Conservation (phyloP, 2,797 vertebrate species). For the Euphonia xanthogaster region DNA sequence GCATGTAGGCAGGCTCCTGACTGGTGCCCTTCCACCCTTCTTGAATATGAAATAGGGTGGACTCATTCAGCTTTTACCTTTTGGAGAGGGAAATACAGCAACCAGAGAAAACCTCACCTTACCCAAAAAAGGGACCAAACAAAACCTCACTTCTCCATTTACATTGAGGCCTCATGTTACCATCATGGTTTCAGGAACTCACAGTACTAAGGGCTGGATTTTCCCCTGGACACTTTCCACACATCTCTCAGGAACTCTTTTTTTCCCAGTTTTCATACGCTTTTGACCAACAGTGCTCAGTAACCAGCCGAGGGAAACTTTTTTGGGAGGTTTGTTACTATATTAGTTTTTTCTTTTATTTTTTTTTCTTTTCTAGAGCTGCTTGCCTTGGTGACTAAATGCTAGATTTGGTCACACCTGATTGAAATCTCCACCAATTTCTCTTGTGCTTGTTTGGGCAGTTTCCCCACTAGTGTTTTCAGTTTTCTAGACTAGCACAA, state of each 20-base stretch:
- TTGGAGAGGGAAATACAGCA: not conserved
- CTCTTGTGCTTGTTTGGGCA: not conserved
- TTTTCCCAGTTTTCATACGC: not conserved
- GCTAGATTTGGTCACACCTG: accelerated
- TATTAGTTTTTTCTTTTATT: not conserved
- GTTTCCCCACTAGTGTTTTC: not conserved
- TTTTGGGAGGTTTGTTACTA: not conserved
- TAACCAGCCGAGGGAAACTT: not conserved
- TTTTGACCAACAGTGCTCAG: not conserved
- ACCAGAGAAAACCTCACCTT: not conserved
- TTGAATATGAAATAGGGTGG: not conserved
- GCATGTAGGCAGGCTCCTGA: not conserved
- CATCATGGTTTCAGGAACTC: not conserved
- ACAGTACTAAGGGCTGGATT: not conserved
- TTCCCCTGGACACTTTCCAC: not conserved
- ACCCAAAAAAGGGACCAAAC: not conserved
- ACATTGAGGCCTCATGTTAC: not conserved
- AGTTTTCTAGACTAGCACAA: not conserved
- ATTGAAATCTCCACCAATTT: not conserved
- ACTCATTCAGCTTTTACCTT: not conserved
- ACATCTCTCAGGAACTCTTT: not conserved
- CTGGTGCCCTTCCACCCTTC: not conserved
- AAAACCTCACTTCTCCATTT: not conserved
- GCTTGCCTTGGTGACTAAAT: not conserved
- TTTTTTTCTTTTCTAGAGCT: not conserved